These are phyloP conservation scores for Leptocoma aspasia DNA, from an alignment of 2,113 vertebrate species.

Conservation along the genomic window DNA sequence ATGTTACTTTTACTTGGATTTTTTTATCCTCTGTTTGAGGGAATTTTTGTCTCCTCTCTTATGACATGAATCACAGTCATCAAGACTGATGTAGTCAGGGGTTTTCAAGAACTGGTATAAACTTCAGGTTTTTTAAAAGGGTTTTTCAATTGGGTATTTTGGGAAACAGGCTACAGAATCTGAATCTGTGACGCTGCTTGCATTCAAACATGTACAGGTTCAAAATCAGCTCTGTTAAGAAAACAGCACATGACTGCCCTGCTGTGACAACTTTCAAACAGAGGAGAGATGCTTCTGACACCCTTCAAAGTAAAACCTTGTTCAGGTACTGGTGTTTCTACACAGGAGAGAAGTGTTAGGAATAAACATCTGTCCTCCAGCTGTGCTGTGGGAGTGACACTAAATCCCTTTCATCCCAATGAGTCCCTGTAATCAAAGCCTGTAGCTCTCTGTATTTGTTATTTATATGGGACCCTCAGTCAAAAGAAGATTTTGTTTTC, in stretches of 20 bases:
- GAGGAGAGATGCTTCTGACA: not conserved
- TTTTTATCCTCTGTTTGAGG: not conserved
- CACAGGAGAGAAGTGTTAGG: not conserved
- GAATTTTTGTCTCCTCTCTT: not conserved
- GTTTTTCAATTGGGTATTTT: not conserved
- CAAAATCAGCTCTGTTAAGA: not conserved
- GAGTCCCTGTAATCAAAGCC: not conserved
- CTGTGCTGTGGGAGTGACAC: not conserved
- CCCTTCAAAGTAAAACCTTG: not conserved
- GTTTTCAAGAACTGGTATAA: not conserved
- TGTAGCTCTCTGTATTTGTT: not conserved
- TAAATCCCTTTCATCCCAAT: not conserved
- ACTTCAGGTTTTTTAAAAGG: not conserved
- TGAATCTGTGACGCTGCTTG: not conserved
- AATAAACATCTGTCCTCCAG: not conserved
- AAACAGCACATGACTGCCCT: not conserved
- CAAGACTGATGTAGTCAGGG: not conserved
- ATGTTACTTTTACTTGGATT: not conserved
- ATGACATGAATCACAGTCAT: not conserved
- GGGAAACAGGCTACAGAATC: not conserved
- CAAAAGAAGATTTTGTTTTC: not conserved
- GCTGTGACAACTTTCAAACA: not conserved
- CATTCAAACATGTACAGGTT: not conserved
- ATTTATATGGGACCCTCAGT: not conserved
- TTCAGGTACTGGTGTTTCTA: not conserved